A percentile compares a stretch with the other conserved stretches of the same genome.
Conservation (phyloP, 2,797 vertebrate genomes). For the Parambassis ranga region DNA sequence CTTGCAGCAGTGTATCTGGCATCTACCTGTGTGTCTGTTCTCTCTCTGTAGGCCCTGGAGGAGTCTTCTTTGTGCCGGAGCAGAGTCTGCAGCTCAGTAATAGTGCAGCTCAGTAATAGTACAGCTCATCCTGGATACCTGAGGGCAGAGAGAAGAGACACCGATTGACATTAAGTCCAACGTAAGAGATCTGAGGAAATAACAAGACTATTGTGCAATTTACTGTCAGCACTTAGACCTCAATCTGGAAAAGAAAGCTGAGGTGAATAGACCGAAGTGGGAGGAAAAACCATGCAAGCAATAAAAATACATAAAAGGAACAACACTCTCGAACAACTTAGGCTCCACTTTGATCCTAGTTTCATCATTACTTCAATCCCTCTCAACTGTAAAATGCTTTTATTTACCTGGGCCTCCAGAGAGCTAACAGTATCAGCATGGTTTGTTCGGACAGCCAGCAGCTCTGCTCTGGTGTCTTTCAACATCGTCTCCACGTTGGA, state of each 20-base stretch:
- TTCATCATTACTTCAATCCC: not conserved
- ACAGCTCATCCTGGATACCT: conserved; percentile 72
- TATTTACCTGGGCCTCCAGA: conserved; percentile 83
- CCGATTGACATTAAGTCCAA: not conserved
- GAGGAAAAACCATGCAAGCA: not conserved
- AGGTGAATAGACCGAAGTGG: no score
- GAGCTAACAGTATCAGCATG: conserved; percentile 73
- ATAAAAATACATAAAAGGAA: not conserved
- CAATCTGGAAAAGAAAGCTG: no score
- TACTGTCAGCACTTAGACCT: no score
- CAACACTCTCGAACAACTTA: no score
- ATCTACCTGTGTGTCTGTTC: conserved; percentile 66
- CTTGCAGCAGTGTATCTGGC: not conserved
- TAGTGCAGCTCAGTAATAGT: no score
- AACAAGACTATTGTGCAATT: not conserved
- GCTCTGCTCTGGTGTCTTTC: conserved; percentile 82
- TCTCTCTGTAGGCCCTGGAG: conserved; percentile 72
- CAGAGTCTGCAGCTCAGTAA: conserved; percentile 74
- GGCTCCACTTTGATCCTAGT: not conserved
- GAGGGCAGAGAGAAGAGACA: not conserved
- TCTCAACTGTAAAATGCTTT: rapidly evolving
- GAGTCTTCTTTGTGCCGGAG: conserved; percentile 77
- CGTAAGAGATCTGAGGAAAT: no score
- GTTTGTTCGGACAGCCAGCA: conserved; percentile 75
- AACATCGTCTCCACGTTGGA: conserved; percentile 83